These are phyloP conservation scores for Dendroctonus valens DNA, from an alignment of 1,140 invertebrate species.

Conservation along the genomic window DNA sequence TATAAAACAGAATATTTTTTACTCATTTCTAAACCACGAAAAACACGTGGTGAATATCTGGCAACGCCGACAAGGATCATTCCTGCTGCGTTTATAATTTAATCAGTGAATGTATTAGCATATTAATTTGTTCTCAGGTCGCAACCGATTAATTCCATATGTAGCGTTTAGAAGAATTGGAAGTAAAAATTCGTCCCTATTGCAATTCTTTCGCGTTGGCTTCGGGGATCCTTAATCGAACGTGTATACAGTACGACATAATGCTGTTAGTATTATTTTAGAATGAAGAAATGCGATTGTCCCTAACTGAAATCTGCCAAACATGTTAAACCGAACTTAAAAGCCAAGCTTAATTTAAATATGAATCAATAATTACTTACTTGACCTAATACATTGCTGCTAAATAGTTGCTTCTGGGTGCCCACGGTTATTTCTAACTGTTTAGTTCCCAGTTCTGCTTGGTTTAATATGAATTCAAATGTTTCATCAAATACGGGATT, in stretches of 20 bases:
- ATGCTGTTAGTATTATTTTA: background rate
- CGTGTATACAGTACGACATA: background rate
- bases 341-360: too few relatives aligned
- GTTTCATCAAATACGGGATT: conserved; percentile 90
- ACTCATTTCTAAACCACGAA: too few relatives aligned
- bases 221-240: background rate
- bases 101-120: too few relatives aligned
- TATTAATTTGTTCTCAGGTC: too few relatives aligned
- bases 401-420: conserved; percentile 78
- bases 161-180: too few relatives aligned
- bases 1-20: too few relatives aligned
- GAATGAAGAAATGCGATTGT: background rate
- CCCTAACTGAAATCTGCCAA: background rate
- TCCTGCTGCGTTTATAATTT: too few relatives aligned
- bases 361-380: conserved; percentile 49
- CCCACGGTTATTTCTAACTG: conserved; percentile 78
- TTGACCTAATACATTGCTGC: conserved; percentile 79
- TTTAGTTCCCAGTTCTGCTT: conserved; percentile 69
- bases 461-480: conserved; percentile 80
- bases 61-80: too few relatives aligned
- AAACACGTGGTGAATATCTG: too few relatives aligned
- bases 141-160: too few relatives aligned
- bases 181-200: too few relatives aligned
- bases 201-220: too few relatives aligned
- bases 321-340: background rate